These are phyloP conservation scores for Mythimna impura DNA, from an alignment of 2,888 invertebrate genomes.

Conservation along the genomic window DNA sequence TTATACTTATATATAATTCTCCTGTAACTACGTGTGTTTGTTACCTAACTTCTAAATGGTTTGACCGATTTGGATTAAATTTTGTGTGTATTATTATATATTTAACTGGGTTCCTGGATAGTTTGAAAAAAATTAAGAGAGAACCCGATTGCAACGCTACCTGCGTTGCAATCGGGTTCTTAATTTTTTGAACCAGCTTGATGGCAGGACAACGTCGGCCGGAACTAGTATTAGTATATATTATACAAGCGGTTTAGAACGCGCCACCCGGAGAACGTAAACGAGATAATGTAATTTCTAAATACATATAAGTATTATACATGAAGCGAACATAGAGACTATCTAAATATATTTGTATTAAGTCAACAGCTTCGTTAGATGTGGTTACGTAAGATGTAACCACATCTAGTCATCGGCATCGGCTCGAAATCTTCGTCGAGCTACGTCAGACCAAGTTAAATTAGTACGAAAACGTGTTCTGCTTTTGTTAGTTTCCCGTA, in stretches of 20 bases:
- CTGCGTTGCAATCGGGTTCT: background rate
- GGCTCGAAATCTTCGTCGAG: slow-evolving; percentile 61
- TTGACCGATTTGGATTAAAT: too few relatives aligned
- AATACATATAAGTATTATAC: slow-evolving; percentile 6
- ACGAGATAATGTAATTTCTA: background rate
- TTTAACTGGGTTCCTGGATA: too few relatives aligned
- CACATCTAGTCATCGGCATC: slow-evolving; percentile 53
- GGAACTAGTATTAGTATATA: too few relatives aligned
- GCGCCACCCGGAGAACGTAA: background rate
- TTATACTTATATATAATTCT: too few relatives aligned
- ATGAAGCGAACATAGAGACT: slow-evolving; percentile 5
- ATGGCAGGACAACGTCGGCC: too few relatives aligned
- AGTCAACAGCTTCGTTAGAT: slow-evolving; percentile 42
- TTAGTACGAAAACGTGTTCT: slow-evolving; percentile 80
- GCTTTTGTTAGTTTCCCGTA: slow-evolving; percentile 75
- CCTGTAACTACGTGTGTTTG: too few relatives aligned
- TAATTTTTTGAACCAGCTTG: background rate
- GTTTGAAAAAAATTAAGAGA: too few relatives aligned
- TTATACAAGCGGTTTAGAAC: too few relatives aligned
- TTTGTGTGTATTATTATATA: too few relatives aligned
- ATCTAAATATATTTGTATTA: slow-evolving; percentile 37
- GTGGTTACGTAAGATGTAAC: slow-evolving; percentile 22
- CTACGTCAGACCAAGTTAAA: slow-evolving; percentile 77
- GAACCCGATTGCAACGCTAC: too few relatives aligned
- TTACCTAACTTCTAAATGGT: too few relatives aligned